Evolutionary conservation across 1,140 invertebrate genomes (phyloP), one percentile per base, ranked within the genome.

Genomic region (Drosophila leontia): DNA sequence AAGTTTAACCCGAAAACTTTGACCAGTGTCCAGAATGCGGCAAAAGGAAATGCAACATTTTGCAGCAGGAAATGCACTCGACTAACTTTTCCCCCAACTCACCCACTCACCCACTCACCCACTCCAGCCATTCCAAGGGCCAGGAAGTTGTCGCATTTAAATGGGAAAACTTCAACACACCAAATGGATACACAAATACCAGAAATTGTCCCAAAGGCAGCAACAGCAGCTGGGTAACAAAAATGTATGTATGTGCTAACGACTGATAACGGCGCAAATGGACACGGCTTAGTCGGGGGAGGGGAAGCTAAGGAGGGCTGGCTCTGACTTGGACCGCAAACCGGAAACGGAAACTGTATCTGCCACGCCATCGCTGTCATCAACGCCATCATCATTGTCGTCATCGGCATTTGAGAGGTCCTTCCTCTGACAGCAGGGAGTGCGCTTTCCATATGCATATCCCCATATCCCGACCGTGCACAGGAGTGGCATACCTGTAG

Each of bases 41-140:
- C 19, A 45, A 57, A 63, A 78, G 82, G 81, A 84, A 84, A 84
- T 84, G 81, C 81, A 84, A 84, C 81, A 84, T 84, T 84, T 84
- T 69, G 72, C 59, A 80, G 59, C 67, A 60, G 81, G 81, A 84
- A 84, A 72, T 83, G 81, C 81, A 83, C 51, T 79, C 63, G 64
- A 84, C 64, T 64, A 83, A 83, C 76, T 83, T 83, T 79, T 76
- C 39, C 51, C 57, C 32, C 23, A 23, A 23, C 23, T 23, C 23
- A 23, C 23, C 23, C 23, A 9, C 15, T 23, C 23, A 23, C 23
- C 23, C 23, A 9, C 15, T 7, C 13, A 13, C 13, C 13, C 37
- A 23, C 15, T 48, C 44, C 7, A 0, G 2, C 13, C 34, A 29
- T 39, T 82, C 50, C 61, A 57, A 78, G 74, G 76, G 41, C 37